Evolutionary conservation across 1,140 invertebrate species (phyloP).

Genomic region (Xylocopa sonorina): DNA sequence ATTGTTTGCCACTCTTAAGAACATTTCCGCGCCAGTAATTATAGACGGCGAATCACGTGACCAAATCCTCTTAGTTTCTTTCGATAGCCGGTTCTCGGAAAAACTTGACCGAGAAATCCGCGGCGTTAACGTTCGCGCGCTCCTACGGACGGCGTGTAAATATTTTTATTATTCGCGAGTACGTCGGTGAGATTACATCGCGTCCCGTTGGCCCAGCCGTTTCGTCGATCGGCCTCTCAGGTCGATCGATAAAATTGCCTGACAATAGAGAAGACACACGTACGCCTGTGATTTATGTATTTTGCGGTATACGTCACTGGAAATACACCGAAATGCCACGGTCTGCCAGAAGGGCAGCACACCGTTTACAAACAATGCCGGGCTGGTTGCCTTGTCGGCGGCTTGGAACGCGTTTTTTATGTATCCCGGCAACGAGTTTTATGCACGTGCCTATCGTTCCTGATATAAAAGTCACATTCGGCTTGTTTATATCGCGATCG

Average conservation of each 20-base stretch:
- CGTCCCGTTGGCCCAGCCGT: neutral
- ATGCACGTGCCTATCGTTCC: constrained; percentile 25
- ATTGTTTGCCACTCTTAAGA: neutral
- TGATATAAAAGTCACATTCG: constrained; percentile 38
- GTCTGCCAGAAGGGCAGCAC: constrained; percentile 24
- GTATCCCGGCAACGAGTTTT: constrained; percentile 31
- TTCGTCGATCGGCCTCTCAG: neutral
- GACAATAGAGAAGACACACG: neutral
- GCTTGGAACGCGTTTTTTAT: constrained; percentile 32
- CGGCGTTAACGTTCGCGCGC: too few species aligned
- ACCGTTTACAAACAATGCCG: constrained; percentile 55
- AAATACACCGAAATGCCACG: constrained; percentile 40
- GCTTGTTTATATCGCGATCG: constrained; percentile 23
- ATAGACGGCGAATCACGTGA: neutral
- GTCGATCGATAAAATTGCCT: constrained; percentile 30
- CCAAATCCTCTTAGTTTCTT: neutral
- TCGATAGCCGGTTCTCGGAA: neutral
- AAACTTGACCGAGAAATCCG: neutral
- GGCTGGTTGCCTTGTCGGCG: neutral
- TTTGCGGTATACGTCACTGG: constrained; percentile 13
- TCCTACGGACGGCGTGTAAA: neutral
- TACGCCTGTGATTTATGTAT: neutral
- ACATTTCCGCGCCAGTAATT: neutral
- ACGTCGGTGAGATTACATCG: neutral
- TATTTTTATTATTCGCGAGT: too few species aligned